phyloP scores from a whole-genome alignment of 2,113 vertebrate genomes.

The Rhinoptilus africanus region DNA sequence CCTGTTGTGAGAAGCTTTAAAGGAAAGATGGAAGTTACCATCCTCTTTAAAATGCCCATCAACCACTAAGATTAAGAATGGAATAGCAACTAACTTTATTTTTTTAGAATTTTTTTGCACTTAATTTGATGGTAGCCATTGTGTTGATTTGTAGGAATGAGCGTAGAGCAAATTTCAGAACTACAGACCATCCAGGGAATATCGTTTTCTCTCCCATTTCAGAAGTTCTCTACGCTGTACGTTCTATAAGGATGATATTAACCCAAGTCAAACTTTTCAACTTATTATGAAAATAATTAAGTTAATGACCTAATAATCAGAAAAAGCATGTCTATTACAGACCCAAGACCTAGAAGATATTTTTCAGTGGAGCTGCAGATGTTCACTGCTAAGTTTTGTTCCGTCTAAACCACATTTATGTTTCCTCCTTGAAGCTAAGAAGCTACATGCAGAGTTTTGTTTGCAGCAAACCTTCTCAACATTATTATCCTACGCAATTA shows the following conservation, averaged over 20 bases:
- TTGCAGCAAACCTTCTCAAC: background rate
- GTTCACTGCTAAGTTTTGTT: background rate
- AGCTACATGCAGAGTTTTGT: background rate
- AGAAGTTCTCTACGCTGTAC: background rate
- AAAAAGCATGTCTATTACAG: background rate
- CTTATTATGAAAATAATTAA: background rate
- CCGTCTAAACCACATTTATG: background rate
- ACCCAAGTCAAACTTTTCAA: background rate
- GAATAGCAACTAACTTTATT: too few relatives aligned
- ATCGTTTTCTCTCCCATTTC: background rate
- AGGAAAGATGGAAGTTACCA: background rate
- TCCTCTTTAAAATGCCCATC: background rate
- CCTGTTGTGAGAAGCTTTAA: background rate
- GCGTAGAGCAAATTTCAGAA: background rate
- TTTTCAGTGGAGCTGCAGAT: background rate
- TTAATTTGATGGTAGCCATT: background rate
- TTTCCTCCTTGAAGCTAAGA: background rate
- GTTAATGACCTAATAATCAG: background rate
- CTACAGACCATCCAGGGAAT: background rate
- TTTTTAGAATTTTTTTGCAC: too few relatives aligned
- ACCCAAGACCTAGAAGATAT: background rate
- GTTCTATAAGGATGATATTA: background rate
- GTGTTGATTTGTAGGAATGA: background rate
- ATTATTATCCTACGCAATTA: background rate
- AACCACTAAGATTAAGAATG: background rate